phyloP scores from a whole-genome alignment of 2,113 vertebrate species.

The Gobius niger region DNA sequence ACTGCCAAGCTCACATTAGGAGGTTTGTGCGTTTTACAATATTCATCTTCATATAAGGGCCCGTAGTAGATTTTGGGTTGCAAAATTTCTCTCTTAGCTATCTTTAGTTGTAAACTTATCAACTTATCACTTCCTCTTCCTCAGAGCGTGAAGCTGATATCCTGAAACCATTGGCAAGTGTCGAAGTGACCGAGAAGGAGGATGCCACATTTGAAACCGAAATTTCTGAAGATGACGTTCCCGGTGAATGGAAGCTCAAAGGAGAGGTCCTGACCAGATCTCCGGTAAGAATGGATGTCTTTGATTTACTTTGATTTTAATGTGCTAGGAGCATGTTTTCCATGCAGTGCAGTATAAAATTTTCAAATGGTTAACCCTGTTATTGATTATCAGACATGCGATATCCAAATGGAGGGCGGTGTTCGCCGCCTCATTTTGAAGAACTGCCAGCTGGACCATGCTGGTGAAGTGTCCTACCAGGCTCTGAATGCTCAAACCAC shows the following conservation, averaged over 20 bases:
- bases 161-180: conserved; percentile 88
- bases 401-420: conserved; percentile 87
- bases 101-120: background rate
- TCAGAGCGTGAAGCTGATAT: conserved; percentile 91
- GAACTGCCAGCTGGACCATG: conserved; percentile 90
- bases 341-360: background rate
- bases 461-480: conserved; percentile 93
- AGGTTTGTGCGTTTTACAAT: conserved; percentile 71
- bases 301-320: too few relatives aligned
- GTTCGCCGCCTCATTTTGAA: conserved; percentile 89
- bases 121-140: conserved; percentile 5
- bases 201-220: conserved; percentile 92
- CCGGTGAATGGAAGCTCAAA: conserved; percentile 96
- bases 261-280: conserved; percentile 91
- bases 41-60: background rate
- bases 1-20: conserved; percentile 92
- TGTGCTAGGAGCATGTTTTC: background rate
- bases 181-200: conserved; percentile 91
- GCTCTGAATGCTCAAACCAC: conserved; percentile 89
- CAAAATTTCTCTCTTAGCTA: background rate
- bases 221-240: conserved; percentile 91
- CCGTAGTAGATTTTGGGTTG: background rate
- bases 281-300: conserved; percentile 79
- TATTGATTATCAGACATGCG: conserved; percentile 81
- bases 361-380: background rate